Conservation (phyloP, 2,888 invertebrate species). For the Cheilosia urbana region DNA sequence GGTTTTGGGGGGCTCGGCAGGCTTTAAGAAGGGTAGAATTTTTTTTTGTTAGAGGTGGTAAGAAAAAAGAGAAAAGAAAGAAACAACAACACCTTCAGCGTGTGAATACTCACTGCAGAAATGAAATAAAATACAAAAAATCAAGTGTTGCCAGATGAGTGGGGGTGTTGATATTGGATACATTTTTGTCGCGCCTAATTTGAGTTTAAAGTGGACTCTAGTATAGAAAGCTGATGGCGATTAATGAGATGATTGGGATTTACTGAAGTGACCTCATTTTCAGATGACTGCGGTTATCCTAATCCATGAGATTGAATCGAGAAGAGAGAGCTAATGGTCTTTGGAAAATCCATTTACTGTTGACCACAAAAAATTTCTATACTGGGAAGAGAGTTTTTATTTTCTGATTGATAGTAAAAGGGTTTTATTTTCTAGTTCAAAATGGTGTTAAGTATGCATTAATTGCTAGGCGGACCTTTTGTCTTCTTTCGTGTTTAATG, state of each 20-base stretch:
- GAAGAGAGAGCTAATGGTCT: neutral
- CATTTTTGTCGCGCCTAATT: neutral
- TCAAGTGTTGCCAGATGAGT: slow-evolving; percentile 62
- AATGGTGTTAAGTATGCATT: neutral
- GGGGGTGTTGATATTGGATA: neutral
- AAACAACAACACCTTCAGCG: slow-evolving; percentile 50
- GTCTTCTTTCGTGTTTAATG: neutral
- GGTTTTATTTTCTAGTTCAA: too few relatives aligned
- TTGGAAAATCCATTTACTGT: neutral
- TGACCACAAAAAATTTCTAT: neutral
- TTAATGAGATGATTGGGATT: neutral
- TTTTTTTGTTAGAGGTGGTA: slow-evolving; percentile 40
- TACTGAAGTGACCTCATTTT: slow-evolving; percentile 21
- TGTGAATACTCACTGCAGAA: slow-evolving; percentile 9
- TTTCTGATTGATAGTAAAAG: neutral
- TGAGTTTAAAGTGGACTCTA: slow-evolving; percentile 12
- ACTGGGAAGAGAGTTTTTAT: neutral
- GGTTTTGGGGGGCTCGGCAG: slow-evolving; percentile 16
- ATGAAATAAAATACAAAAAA: too few relatives aligned
- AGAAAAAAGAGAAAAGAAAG: too few relatives aligned
- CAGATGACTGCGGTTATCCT: neutral
- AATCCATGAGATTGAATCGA: neutral
- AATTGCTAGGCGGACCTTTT: neutral
- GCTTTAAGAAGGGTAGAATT: slow-evolving; percentile 26
- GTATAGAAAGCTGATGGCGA: neutral